Evolutionary conservation across 2,797 vertebrate species (phyloP), one percentile per base, ranked within the genome.

Genomic region (Gephyroberyx darwinii): DNA sequence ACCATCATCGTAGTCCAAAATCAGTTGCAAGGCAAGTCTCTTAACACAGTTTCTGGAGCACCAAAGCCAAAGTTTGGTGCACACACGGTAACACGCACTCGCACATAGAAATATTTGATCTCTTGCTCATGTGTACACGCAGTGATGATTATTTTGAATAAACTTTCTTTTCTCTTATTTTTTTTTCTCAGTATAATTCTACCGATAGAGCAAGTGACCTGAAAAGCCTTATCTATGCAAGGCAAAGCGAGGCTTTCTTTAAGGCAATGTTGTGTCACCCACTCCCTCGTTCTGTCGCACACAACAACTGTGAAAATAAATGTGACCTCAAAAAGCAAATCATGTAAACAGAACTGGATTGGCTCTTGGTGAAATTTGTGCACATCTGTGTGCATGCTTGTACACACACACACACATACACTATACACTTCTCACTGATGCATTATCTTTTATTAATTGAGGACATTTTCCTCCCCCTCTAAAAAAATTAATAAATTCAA

Each of bases 261-360:
- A 75, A 83, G 52, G 70, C 75, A 33, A 14, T 5, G 22, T 51
- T 68, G 69, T 82, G 75, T 77, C 8, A 60, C 74, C 56, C 63
- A 33, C 61, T 77, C 52, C 0, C 39, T 55, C 62, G 20, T 70
- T 69, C 50, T 80, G 50, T 52, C 17, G 48, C 66, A 3, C 55
- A 20, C 13, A 39, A 37, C 7, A 39, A 37, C 7, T 19, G 62
- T 53, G 26, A 65, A 65, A 39, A 52, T 45, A 57, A 70, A 51
- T 53, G 33, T 65, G 69, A 70, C 80, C 79, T 70, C 53, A 43
- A 80, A 79, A 64, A 56, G 79, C 52, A 73, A 78, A 84, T 81
- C 0, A 22, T 33, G 16, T n/a, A 50, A 74, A 70, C 1, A 8
- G 43, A 73, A 60, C 70, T 70, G 51, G 59, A 69, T 81, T 60